Percentiles rank a stretch among this genome's conserved stretches.
These are phyloP conservation scores for Corythaeola cristata DNA, from an alignment of 2,113 vertebrate species.

Conservation along the genomic window DNA sequence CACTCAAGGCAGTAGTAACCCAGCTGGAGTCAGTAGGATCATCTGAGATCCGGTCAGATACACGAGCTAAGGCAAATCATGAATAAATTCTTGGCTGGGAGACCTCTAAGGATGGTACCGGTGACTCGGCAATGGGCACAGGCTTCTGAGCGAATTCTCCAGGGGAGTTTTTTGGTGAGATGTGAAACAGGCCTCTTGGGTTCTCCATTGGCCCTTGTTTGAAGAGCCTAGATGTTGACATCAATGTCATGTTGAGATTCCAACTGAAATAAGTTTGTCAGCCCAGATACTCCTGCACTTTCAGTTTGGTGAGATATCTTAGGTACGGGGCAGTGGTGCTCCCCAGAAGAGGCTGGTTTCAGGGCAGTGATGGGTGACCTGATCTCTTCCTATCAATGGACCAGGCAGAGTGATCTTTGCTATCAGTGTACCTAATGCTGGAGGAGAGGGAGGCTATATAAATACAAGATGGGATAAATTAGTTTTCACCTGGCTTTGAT, in stretches of 20 bases:
- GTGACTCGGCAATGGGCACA: not conserved
- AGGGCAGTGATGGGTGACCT: not conserved
- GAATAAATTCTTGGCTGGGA: not conserved
- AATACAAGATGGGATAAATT: not conserved
- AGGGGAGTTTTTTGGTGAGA: not conserved
- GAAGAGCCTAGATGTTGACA: not conserved
- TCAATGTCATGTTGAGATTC: not conserved
- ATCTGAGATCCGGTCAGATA: not conserved
- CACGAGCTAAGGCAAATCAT: not conserved
- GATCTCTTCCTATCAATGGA: not conserved
- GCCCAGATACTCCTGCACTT: not conserved
- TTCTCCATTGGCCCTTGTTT: not conserved
- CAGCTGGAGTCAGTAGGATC: not conserved
- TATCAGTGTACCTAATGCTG: not conserved
- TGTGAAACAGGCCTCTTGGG: not conserved
- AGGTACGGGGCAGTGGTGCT: not conserved
- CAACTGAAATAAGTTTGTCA: not conserved
- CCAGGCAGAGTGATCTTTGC: rapidly evolving
- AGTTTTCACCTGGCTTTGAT: not conserved
- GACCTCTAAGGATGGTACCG: not conserved
- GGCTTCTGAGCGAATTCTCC: not conserved
- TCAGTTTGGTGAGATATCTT: not conserved
- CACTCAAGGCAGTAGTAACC: not conserved
- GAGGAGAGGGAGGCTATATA: not conserved
- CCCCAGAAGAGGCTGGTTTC: not conserved